Conservation (phyloP, 2,888 invertebrate species). For the Muscina levida region DNA sequence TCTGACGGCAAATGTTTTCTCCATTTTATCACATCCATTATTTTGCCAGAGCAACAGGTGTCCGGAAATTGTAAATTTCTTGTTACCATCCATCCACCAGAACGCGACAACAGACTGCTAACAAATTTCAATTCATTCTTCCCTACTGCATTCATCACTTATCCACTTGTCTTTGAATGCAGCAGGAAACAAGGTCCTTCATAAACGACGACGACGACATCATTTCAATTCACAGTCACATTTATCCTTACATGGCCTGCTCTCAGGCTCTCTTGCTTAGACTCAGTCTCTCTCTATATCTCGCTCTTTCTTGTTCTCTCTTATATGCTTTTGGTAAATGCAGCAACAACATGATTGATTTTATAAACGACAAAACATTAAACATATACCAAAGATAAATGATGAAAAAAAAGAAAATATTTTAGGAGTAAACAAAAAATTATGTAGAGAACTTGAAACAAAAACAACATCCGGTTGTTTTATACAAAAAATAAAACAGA, state of each 20-base stretch:
- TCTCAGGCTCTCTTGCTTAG: no score
- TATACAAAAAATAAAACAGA: conserved; percentile 47
- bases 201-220: no score
- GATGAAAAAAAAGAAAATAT: conserved; percentile 9
- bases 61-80: conserved; percentile 58
- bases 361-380: conserved; percentile 32
- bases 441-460: conserved; percentile 5
- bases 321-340: conserved; percentile 28
- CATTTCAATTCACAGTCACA: no score
- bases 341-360: conserved; percentile 22
- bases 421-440: conserved; percentile 40
- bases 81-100: neutral
- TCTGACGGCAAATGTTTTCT: no score
- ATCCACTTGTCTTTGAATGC: neutral
- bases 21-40: neutral
- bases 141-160: conserved; percentile 3
- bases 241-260: no score
- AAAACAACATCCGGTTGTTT: conserved; percentile 56
- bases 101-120: neutral
- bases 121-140: neutral
- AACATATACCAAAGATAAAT: conserved; percentile 9
- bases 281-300: neutral
- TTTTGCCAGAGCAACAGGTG: conserved; percentile 33
- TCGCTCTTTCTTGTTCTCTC: no score
- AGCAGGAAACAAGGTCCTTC: no score